Conservation (phyloP, 2,888 invertebrate species). For the Ecdyonurus torrentis region DNA sequence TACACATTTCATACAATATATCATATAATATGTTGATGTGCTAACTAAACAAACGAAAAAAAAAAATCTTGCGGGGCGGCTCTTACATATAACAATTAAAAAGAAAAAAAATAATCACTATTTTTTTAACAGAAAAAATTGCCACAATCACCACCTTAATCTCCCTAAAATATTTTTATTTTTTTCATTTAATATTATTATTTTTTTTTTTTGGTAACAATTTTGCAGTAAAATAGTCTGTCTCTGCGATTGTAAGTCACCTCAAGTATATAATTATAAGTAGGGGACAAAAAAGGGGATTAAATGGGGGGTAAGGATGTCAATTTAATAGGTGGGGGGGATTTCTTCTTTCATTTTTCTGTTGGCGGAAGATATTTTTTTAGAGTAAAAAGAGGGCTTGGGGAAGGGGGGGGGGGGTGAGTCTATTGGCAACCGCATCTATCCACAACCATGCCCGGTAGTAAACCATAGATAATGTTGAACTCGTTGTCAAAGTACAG, state of each 20-base stretch:
- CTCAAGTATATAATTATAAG: too few species aligned
- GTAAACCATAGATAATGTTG: slow-evolving; percentile 70
- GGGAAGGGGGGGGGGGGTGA: not conserved
- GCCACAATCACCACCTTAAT: not conserved
- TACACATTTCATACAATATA: not conserved
- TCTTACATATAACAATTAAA: not conserved
- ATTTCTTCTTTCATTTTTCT: too few species aligned
- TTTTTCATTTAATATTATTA: too few species aligned
- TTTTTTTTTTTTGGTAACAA: not conserved
- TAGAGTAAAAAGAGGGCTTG: not conserved
- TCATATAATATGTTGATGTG: not conserved
- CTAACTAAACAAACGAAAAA: not conserved
- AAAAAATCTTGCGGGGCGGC: not conserved
- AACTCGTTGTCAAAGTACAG: slow-evolving; percentile 79
- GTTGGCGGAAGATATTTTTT: too few species aligned
- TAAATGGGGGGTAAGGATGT: too few species aligned
- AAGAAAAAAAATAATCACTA: not conserved
- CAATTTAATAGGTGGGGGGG: too few species aligned
- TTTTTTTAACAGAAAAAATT: not conserved
- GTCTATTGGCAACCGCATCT: slow-evolving; percentile 76
- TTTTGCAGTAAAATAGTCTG: not conserved
- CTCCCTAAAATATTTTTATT: not conserved
- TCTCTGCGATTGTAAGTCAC: not conserved
- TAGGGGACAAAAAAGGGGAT: too few species aligned
- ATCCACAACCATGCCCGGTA: slow-evolving; percentile 90